These are phyloP conservation scores for Drosophila orosa DNA, from an alignment of 1,140 invertebrate species.

Conservation along the genomic window DNA sequence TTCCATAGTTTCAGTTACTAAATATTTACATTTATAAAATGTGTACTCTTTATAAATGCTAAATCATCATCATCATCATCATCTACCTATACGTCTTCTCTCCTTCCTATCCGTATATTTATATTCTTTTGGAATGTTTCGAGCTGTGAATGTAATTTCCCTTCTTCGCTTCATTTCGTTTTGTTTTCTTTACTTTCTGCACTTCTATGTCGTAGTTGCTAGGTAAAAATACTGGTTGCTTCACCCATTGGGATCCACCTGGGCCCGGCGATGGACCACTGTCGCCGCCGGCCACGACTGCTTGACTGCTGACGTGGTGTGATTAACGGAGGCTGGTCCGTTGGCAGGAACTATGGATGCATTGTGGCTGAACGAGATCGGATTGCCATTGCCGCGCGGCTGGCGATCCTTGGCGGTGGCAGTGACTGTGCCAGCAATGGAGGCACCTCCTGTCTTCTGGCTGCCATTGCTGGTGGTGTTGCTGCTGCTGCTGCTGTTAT, in stretches of 20 bases:
- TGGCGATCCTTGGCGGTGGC: slow-evolving; percentile 54
- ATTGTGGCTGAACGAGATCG: slow-evolving; percentile 57
- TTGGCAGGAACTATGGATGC: slow-evolving; percentile 80
- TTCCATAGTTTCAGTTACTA: slow-evolving; percentile 58
- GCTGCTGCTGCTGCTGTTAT: slow-evolving; percentile 38
- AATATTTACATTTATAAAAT: slow-evolving; percentile 77
- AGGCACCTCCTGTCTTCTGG: slow-evolving; percentile 21
- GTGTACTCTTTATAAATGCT: slow-evolving; percentile 68
- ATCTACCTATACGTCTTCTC: slow-evolving; percentile 24
- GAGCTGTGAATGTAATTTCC: slow-evolving; percentile 64
- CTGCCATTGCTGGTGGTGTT: slow-evolving; percentile 31
- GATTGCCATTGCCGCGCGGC: slow-evolving; percentile 56
- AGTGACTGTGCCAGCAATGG: slow-evolving; percentile 4
- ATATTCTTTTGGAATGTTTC: slow-evolving; percentile 76
- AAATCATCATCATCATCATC: slow-evolving; percentile 21
- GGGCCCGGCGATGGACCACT: slow-evolving; percentile 70
- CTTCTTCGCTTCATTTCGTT: neutral
- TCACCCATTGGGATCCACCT: slow-evolving; percentile 83
- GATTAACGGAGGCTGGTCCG: slow-evolving; percentile 63
- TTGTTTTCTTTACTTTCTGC: slow-evolving; percentile 28
- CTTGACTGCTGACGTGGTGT: slow-evolving; percentile 48
- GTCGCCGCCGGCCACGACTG: slow-evolving; percentile 66
- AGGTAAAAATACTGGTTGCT: slow-evolving; percentile 65
- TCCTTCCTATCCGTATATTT: slow-evolving; percentile 19
- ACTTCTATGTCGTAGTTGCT: slow-evolving; percentile 61